Evolutionary conservation across 1,140 invertebrate species (phyloP), one percentile per base, ranked within the genome.

Genomic region (Nixonia krombeini): DNA sequence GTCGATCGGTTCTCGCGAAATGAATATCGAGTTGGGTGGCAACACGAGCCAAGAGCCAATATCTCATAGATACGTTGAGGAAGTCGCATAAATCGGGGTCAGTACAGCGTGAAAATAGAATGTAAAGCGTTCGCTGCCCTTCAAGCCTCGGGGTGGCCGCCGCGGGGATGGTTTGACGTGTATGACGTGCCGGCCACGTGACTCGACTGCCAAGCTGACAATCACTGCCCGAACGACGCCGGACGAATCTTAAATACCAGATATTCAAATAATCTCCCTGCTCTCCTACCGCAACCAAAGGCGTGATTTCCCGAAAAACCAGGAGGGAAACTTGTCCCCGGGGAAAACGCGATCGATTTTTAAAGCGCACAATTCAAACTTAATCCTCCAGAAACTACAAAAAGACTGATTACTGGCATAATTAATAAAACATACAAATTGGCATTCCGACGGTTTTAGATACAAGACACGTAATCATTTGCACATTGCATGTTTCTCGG

Each of bases 71-170:
- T 82, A 81, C 69, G 74, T 67, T 72, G 68, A 79, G 67, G 61
- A 76, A 83, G 78, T 78, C 76, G 76, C 76, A 81, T 82, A 82
- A 77, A 80, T 82, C 75, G 75, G 72, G 76, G 75, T 84, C 81
- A 82, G 75, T 82, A 82, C 73, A 84, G 79, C 81, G 81, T 83
- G 79, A 84, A 85, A 83, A 84, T 83, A 81, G 76, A 85, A 84
- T 83, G 79, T 83, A 82, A 83, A 85, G 79, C 74, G 75, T 62
- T 76, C 67, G 62, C 59, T 69, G 47, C 58, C 62, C 74, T 71
- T 76, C 68, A 59, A 75, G 68, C 72, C 63, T 66, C 53, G 55
- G 37, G 50, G 28, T 49, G 65, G 38, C 49, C 61, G 58, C 69
- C 47, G 50, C 71, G 70, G 73, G 76, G 72, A 68, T 57, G 73